Conservation (phyloP, 2,797 vertebrate genomes). For the Euthynnus affinis region DNA sequence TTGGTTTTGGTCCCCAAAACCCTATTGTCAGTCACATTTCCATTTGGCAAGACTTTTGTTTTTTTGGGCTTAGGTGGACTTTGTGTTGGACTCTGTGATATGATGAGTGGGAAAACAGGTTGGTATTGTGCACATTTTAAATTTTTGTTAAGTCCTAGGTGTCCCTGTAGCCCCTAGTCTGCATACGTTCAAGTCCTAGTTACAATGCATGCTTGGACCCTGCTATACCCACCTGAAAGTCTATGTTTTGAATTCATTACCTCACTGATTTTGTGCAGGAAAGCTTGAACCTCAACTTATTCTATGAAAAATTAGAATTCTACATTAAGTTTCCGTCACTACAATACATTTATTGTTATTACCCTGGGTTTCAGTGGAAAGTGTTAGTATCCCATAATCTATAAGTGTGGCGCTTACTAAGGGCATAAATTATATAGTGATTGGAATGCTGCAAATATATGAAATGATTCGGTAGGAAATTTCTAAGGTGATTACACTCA, state of each 20-base stretch:
- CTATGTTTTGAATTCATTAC: background rate
- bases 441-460: constrained; percentile 61
- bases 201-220: too few relatives aligned
- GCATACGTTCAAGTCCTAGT: too few relatives aligned
- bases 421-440: constrained; percentile 63
- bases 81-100: too few relatives aligned
- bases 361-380: constrained; percentile 28
- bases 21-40: too few relatives aligned
- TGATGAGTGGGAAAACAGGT: too few relatives aligned
- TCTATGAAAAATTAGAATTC: constrained; percentile 35
- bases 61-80: too few relatives aligned
- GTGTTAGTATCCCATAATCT: constrained; percentile 8
- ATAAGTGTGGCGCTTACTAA: constrained; percentile 23
- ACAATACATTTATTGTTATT: constrained; percentile 55
- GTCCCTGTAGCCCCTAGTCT: too few relatives aligned
- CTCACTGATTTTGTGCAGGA: background rate
- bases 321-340: constrained; percentile 31
- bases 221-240: background rate
- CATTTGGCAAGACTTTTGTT: too few relatives aligned
- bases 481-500: constrained; percentile 63
- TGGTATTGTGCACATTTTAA: too few relatives aligned
- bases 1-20: too few relatives aligned
- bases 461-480: constrained; percentile 64
- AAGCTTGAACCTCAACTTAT: constrained; percentile 3
- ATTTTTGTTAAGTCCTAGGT: too few relatives aligned